phyloP scores from a whole-genome alignment of 2,888 invertebrate genomes.

The Galerucella nymphaeae region DNA sequence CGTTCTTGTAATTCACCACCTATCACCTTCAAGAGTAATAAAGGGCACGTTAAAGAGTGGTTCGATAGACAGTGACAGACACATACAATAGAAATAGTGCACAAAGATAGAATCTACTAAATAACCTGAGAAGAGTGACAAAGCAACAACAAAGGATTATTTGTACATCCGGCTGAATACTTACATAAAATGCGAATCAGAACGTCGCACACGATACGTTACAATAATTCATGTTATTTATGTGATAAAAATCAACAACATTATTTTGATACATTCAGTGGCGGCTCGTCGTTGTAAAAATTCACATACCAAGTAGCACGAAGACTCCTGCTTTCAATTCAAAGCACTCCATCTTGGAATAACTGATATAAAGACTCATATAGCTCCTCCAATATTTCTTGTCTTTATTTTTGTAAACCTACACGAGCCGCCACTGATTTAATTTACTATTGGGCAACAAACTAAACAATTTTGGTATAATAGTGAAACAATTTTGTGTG shows the following conservation, averaged over 20 bases:
- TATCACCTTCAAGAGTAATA: slow-evolving; percentile 98
- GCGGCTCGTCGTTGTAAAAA: too few species aligned
- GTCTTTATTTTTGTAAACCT: too few species aligned
- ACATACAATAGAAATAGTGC: slow-evolving; percentile 66
- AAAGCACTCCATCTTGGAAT: too few species aligned
- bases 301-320: too few species aligned
- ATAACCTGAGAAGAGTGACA: slow-evolving; percentile 56
- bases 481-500: too few species aligned
- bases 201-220: background rate
- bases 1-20: slow-evolving; percentile 99
- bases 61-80: slow-evolving; percentile 69
- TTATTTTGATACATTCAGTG: background rate
- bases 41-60: slow-evolving; percentile 83
- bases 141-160: slow-evolving; percentile 42
- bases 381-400: too few species aligned
- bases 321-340: too few species aligned
- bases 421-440: too few species aligned
- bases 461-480: too few species aligned
- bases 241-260: background rate
- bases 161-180: slow-evolving; percentile 4
- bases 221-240: background rate
- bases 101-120: slow-evolving; percentile 67
- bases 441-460: too few species aligned
- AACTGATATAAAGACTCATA: too few species aligned
- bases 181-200: slow-evolving; percentile 5